A percentile compares a stretch with the other conserved stretches of the same genome.
phyloP scores from a whole-genome alignment of 2,888 invertebrate genomes.

The Drosophila formosana region DNA sequence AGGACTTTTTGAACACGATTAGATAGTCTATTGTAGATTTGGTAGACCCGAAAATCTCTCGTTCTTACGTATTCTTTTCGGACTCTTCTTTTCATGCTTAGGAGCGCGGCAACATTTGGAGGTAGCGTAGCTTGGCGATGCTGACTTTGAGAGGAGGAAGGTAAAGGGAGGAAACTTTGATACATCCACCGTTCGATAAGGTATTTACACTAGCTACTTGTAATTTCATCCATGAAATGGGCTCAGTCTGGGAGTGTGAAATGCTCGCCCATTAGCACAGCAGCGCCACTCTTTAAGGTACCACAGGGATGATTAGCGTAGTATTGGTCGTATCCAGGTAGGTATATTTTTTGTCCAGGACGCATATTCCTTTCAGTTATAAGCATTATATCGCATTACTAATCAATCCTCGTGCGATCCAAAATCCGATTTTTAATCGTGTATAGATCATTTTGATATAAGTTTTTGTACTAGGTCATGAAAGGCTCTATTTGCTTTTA shows the following conservation, averaged over 20 bases:
- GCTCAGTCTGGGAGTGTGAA: constrained; percentile 2
- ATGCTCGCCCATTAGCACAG: constrained; percentile 7
- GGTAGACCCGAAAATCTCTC: not conserved
- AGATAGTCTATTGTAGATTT: constrained; percentile 4
- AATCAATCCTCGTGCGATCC: too few species aligned
- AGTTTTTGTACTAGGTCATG: too few species aligned
- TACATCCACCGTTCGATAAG: not conserved
- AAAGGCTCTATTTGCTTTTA: constrained; percentile 4
- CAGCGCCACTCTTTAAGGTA: constrained; percentile 10
- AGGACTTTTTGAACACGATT: not conserved
- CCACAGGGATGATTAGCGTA: not conserved
- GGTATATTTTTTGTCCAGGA: not conserved
- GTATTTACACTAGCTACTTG: constrained; percentile 13
- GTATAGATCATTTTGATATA: too few species aligned
- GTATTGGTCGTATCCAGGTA: not conserved
- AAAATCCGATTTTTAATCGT: too few species aligned
- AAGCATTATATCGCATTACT: too few species aligned
- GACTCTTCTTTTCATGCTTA: constrained; percentile 5
- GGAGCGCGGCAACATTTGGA: not conserved
- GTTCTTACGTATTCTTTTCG: not conserved
- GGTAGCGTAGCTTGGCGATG: not conserved
- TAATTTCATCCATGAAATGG: constrained; percentile 5
- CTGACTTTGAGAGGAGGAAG: constrained; percentile 1
- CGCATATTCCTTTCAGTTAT: too few species aligned
- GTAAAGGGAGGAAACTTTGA: constrained; percentile 2